These are phyloP conservation scores for Anguilla anguilla DNA, from an alignment of 2,797 vertebrate species.

Conservation along the genomic window DNA sequence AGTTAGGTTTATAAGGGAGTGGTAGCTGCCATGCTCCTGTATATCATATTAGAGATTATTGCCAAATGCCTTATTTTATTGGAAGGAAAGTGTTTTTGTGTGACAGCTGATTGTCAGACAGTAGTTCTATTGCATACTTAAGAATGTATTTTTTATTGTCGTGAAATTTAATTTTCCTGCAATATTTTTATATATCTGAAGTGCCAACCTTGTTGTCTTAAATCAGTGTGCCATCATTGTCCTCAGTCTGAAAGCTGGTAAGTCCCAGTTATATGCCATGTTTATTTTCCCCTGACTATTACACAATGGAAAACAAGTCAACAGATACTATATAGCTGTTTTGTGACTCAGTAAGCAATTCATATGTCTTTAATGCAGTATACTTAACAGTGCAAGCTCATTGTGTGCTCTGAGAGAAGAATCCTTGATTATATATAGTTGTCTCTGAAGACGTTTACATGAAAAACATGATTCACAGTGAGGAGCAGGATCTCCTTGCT, in stretches of 20 bases:
- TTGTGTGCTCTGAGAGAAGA: neutral
- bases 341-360: neutral
- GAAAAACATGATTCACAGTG: neutral
- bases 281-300: neutral
- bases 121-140: neutral
- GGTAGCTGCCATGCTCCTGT: neutral
- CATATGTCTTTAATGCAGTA: neutral
- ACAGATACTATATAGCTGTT: neutral
- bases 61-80: neutral
- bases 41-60: neutral
- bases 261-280: neutral
- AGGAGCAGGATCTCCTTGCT: neutral
- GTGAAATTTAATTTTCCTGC: neutral
- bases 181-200: neutral
- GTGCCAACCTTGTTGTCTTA: slow-evolving; percentile 9
- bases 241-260: neutral
- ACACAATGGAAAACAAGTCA: neutral
- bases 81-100: neutral
- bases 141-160: slow-evolving; percentile 12
- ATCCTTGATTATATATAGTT: neutral
- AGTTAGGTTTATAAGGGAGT: neutral
- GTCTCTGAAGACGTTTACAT: neutral
- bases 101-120: slow-evolving; percentile 4
- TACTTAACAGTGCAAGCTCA: neutral
- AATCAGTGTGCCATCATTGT: neutral